Conservation (phyloP, 2,888 invertebrate species). For the Aporophyla lueneburgensis region DNA sequence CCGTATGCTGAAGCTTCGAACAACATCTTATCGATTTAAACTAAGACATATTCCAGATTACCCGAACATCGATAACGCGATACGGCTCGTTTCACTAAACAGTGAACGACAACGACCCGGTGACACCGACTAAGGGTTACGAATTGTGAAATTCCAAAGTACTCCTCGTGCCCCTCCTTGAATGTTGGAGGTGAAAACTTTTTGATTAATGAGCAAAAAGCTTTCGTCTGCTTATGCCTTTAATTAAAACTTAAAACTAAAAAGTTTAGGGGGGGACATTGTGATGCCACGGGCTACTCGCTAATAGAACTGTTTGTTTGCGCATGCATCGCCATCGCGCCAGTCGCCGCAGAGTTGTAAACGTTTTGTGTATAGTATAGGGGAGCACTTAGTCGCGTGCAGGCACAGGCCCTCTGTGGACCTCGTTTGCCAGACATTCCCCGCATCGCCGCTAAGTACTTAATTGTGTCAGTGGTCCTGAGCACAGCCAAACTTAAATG, state of each 20-base stretch:
- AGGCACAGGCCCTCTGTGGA: slow-evolving; percentile 58
- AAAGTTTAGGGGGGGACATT: slow-evolving; percentile 64
- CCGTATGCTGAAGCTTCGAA: slow-evolving; percentile 16
- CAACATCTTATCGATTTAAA: slow-evolving; percentile 10
- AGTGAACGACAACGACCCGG: slow-evolving; percentile 42
- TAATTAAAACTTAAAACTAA: slow-evolving; percentile 75
- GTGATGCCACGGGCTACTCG: slow-evolving; percentile 57
- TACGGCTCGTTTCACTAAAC: slow-evolving; percentile 42
- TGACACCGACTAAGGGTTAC: slow-evolving; percentile 62
- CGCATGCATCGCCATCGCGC: slow-evolving; percentile 36
- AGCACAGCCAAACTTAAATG: slow-evolving; percentile 74
- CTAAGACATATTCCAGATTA: slow-evolving; percentile 24
- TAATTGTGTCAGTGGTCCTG: slow-evolving; percentile 76
- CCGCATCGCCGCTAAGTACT: slow-evolving; percentile 74
- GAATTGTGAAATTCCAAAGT: slow-evolving; percentile 67
- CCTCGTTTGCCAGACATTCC: slow-evolving; percentile 63
- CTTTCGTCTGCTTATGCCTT: slow-evolving; percentile 70
- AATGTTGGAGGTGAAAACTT: slow-evolving; percentile 67
- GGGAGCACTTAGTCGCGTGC: slow-evolving; percentile 68
- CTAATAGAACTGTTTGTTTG: slow-evolving; percentile 68
- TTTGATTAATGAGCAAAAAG: slow-evolving; percentile 72
- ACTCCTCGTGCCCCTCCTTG: slow-evolving; percentile 63
- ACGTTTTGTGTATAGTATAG: slow-evolving; percentile 62
- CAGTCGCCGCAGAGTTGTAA: slow-evolving; percentile 46
- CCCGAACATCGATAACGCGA: slow-evolving; percentile 32